Percentiles rank a stretch among this genome's conserved stretches.
phyloP scores from a whole-genome alignment of 2,888 invertebrate genomes.

The Rotaria sp. region DNA sequence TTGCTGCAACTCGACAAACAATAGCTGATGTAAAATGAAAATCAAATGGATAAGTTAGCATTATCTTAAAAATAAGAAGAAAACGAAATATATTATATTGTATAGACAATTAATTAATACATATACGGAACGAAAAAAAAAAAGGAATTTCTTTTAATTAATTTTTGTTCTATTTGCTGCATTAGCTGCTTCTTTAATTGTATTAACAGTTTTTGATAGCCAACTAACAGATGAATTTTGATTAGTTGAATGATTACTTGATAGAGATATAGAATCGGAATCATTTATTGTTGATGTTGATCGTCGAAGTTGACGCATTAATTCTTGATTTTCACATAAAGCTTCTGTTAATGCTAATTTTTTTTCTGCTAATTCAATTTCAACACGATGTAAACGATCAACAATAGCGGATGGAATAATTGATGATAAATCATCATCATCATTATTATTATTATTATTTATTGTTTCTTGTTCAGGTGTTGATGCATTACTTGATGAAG shows the following conservation, averaged over 20 bases:
- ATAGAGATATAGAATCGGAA: background rate
- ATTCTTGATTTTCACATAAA: conserved; percentile 82
- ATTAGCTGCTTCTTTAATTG: conserved; percentile 39
- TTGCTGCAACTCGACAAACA: conserved; percentile 70
- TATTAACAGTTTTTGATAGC: conserved; percentile 35
- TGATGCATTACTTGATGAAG: background rate
- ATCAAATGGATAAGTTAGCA: conserved; percentile 31
- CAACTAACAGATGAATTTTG: conserved; percentile 21
- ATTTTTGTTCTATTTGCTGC: background rate
- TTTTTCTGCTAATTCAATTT: conserved; percentile 87
- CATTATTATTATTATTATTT: background rate
- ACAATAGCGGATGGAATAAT: background rate
- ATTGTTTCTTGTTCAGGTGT: background rate
- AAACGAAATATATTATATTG: background rate
- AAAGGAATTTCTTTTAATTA: background rate
- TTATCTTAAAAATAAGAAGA: background rate
- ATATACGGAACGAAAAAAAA: background rate
- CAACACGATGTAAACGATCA: conserved; percentile 59
- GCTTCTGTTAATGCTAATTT: conserved; percentile 93
- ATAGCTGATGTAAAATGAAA: conserved; percentile 67
- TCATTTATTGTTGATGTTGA: background rate
- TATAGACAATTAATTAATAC: background rate
- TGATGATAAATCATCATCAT: background rate
- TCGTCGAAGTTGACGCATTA: conserved; percentile 75
- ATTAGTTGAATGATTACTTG: background rate